Evolutionary conservation across 2,888 invertebrate genomes (phyloP).

Genomic region (Amorpha juglandis): DNA sequence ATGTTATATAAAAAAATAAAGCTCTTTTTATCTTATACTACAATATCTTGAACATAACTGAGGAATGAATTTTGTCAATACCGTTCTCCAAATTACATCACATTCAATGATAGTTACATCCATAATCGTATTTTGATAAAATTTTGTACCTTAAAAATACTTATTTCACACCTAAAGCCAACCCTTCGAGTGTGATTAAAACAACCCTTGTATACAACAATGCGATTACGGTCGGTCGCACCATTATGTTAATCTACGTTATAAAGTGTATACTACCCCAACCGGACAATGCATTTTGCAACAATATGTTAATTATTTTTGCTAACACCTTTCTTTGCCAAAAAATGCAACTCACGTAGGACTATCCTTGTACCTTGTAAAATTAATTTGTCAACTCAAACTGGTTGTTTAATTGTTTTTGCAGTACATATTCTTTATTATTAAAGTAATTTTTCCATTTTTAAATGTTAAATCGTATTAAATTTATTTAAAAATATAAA

Average conservation of each 20-base stretch:
- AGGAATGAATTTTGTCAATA: too few species aligned
- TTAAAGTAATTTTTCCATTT: too few species aligned
- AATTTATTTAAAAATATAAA: too few species aligned
- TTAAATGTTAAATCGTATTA: too few species aligned
- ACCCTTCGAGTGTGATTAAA: constrained; percentile 23
- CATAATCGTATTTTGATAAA: not conserved
- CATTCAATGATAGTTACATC: too few species aligned
- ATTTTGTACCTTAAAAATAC: not conserved
- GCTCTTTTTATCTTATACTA: too few species aligned
- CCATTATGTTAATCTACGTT: constrained; percentile 21
- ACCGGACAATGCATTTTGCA: constrained; percentile 12
- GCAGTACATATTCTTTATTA: too few species aligned
- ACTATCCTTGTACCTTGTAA: not conserved
- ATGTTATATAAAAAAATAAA: too few species aligned
- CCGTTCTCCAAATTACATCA: too few species aligned
- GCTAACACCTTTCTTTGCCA: constrained; percentile 11
- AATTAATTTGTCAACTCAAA: not conserved
- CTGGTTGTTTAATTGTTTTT: not conserved
- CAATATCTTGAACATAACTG: too few species aligned
- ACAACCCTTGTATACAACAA: constrained; percentile 9
- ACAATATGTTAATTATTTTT: constrained; percentile 18
- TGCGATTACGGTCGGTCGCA: constrained; percentile 19
- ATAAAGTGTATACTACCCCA: constrained; percentile 9
- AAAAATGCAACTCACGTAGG: not conserved
- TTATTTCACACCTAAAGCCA: constrained; percentile 3